These are phyloP conservation scores for Dicerorhinus sumatrensis DNA, from an alignment of 2,113 vertebrate genomes.

Conservation along the genomic window DNA sequence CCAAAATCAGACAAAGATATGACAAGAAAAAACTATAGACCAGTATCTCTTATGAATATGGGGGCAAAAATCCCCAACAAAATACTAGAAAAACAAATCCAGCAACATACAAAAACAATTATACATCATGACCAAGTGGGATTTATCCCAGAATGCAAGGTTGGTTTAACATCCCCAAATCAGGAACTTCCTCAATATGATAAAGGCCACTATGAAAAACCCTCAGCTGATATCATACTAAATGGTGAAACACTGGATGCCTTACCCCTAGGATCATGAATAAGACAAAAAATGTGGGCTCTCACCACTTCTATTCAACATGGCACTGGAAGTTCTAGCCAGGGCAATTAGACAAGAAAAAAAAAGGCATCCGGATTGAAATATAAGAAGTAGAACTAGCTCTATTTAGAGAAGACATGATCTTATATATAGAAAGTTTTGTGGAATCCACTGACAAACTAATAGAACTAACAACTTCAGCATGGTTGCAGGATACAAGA, in stretches of 20 bases:
- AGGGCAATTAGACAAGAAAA: not conserved
- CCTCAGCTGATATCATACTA: not conserved
- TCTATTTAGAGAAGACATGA: not conserved
- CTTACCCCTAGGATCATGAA: not conserved
- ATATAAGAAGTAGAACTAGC: not conserved
- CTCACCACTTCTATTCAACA: not conserved
- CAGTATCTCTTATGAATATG: not conserved
- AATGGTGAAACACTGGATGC: not conserved
- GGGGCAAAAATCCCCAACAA: not conserved
- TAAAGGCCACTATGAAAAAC: not conserved
- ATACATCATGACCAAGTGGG: not conserved
- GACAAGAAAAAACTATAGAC: not conserved
- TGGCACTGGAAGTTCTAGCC: not conserved
- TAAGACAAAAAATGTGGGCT: not conserved
- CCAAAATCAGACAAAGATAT: not conserved
- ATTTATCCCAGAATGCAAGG: not conserved
- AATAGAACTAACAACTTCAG: constrained; percentile 1
- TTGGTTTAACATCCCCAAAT: not conserved
- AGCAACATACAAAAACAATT: not conserved
- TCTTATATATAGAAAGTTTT: not conserved
- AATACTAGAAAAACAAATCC: not conserved
- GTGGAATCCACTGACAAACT: not conserved
- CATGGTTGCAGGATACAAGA: not conserved
- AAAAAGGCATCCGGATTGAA: not conserved
- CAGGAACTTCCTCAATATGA: not conserved